Percentiles rank a stretch among this genome's conserved stretches.
These are phyloP conservation scores for Epizoanthus fatuus DNA, from an alignment of 92 coral and sea anemone species.

Conservation along the genomic window DNA sequence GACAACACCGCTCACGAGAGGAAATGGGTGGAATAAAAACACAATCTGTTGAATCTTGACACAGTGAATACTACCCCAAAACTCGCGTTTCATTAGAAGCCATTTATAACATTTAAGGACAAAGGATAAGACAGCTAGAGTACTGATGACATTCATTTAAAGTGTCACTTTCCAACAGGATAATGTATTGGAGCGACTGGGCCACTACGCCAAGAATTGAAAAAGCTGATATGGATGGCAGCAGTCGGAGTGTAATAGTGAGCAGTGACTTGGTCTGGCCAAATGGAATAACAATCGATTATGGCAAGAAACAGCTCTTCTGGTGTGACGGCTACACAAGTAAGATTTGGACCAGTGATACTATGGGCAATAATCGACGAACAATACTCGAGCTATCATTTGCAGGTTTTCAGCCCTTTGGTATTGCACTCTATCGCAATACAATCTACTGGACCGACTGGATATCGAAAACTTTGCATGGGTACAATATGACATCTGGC, in stretches of 20 bases:
- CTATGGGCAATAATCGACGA: not conserved
- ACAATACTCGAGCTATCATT: constrained; percentile 12
- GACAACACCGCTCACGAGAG: too few relatives aligned
- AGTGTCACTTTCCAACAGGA: constrained; percentile 4
- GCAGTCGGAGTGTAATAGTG: not conserved
- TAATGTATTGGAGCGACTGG: constrained; percentile 69
- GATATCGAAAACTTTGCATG: not conserved
- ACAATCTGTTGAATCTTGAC: too few relatives aligned
- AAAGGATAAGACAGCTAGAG: too few relatives aligned
- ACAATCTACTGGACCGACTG: constrained; percentile 17
- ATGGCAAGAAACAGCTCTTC: not conserved
- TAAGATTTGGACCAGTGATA: constrained; percentile 1
- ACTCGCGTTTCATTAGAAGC: too few relatives aligned
- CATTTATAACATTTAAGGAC: too few relatives aligned
- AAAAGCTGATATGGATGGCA: constrained; percentile 36
- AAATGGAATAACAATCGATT: not conserved
- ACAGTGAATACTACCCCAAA: too few relatives aligned
- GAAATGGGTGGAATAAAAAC: too few relatives aligned
- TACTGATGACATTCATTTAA: too few relatives aligned
- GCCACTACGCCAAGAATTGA: constrained; percentile 58
- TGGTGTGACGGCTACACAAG: constrained; percentile 18
- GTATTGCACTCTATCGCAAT: not conserved
- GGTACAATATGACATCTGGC: not conserved
- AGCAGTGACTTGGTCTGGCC: not conserved
- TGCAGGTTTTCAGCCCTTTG: not conserved